Base-by-base conservation (phyloP, 37 sponge, comb jelly and placozoan genomes). In the Halisarca cf. caerulea region DNA sequence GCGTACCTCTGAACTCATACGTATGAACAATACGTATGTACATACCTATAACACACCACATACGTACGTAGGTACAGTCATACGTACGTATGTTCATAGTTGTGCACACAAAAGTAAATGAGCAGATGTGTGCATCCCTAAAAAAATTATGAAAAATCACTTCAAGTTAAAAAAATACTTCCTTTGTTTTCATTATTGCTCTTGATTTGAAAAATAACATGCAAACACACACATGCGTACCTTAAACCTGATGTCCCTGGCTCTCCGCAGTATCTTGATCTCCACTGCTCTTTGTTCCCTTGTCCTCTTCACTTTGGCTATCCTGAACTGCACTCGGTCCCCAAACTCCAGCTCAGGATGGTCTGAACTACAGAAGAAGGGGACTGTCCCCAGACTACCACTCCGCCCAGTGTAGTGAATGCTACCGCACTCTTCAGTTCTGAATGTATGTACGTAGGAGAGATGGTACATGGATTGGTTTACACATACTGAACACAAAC, bases 311-410 rank as follows among this genome's bases (percentile, higher is more conserved):
- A 88, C 73, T 6, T 81, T 82, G 83, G 86, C 88, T 1, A 91
- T 81, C 75, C 66, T 55, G 79, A 91, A 91, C 86, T 88, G 61
- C 21, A 91, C 89, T 2, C 83, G 84, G 57, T 91, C 91, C 17
- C 91, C 91, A 87, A 87, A 91, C 78, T 87, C 88, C 43, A 91
- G 81, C 45, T 74, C 77, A 2, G 80, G 81, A 35, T 91, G 88
- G 0, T 84, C 15, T 0, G 85, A 66, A 80, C 83, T 83, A 74
- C 87, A 87, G 73, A 84, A 91, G 27, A 58, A 83, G 36, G 87
- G 45, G 33, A 81, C 61, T 58, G 75, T 84, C 0, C 53, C 85
- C 55, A 71, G 70, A 7, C 72, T 80, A 9, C 81, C 80, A 73
- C 33, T 33, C 28, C n/a, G 25, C 0, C 73, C 77, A 17, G 74